phyloP scores from a whole-genome alignment of 2,888 invertebrate genomes.

The Coelogynopora nodosa region DNA sequence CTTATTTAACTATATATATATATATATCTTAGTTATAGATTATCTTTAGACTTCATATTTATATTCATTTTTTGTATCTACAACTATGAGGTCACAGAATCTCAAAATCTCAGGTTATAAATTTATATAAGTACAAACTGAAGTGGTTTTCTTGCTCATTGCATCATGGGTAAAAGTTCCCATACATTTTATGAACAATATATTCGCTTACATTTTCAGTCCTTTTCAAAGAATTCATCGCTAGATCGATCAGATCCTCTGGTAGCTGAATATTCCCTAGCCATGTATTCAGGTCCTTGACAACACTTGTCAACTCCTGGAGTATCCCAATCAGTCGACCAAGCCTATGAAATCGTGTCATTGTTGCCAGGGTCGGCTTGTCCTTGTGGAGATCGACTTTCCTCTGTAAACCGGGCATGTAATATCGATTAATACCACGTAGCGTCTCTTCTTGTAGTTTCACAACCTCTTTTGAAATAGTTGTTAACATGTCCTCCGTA shows the following conservation, averaged over 20 bases:
- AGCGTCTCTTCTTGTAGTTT: not conserved
- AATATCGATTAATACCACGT: conserved; percentile 14
- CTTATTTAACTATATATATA: too few species aligned
- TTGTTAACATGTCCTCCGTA: not conserved
- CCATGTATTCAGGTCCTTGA: not conserved
- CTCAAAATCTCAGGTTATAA: too few species aligned
- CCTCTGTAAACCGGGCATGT: not conserved
- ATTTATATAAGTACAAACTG: too few species aligned
- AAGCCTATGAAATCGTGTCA: conserved; percentile 1
- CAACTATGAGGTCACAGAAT: too few species aligned
- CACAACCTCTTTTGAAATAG: not conserved
- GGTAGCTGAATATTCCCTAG: not conserved
- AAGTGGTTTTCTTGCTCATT: too few species aligned
- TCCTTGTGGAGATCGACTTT: not conserved
- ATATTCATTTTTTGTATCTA: too few species aligned
- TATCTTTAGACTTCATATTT: too few species aligned
- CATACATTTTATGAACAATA: too few species aligned
- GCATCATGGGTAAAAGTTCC: too few species aligned
- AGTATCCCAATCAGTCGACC: not conserved
- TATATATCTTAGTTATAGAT: too few species aligned
- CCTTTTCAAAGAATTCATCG: not conserved
- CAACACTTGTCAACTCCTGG: not conserved
- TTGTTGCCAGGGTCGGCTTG: not conserved
- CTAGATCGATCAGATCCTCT: not conserved
- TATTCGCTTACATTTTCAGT: not conserved